Conservation (phyloP, 2,113 vertebrate genomes). For the Oncorhynchus mykiss region DNA sequence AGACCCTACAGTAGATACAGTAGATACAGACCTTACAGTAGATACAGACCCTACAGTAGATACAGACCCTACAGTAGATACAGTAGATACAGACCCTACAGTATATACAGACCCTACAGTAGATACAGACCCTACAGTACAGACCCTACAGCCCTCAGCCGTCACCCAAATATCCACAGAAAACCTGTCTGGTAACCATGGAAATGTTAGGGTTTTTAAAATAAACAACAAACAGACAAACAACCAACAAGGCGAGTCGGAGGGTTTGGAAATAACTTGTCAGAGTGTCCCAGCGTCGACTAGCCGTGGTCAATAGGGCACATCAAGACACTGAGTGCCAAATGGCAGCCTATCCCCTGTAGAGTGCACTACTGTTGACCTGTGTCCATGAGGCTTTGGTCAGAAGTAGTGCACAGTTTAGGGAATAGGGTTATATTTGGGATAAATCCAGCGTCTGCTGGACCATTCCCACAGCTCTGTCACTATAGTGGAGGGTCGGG, state of each 20-base stretch:
- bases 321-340: conserved; percentile 58
- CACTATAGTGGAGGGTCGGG: conserved; percentile 59
- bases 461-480: conserved; percentile 78
- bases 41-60: too few species aligned
- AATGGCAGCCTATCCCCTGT: too few species aligned
- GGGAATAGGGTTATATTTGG: too few species aligned
- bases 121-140: too few species aligned
- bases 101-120: too few species aligned
- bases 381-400: too few species aligned
- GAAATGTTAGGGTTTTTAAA: conserved; percentile 41
- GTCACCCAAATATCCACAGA: background rate
- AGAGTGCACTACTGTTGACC: too few species aligned
- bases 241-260: conserved; percentile 59
- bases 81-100: too few species aligned
- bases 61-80: too few species aligned
- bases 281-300: conserved; percentile 37
- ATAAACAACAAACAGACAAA: conserved; percentile 40
- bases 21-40: too few species aligned
- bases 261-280: conserved; percentile 44
- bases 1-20: too few species aligned
- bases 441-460: conserved; percentile 31
- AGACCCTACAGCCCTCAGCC: background rate
- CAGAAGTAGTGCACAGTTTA: too few species aligned
- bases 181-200: background rate
- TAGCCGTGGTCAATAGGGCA: conserved; percentile 62